Evolutionary conservation across 1,140 invertebrate genomes (phyloP), one percentile per base, ranked within the genome.

Genomic region (Psix sp.): DNA sequence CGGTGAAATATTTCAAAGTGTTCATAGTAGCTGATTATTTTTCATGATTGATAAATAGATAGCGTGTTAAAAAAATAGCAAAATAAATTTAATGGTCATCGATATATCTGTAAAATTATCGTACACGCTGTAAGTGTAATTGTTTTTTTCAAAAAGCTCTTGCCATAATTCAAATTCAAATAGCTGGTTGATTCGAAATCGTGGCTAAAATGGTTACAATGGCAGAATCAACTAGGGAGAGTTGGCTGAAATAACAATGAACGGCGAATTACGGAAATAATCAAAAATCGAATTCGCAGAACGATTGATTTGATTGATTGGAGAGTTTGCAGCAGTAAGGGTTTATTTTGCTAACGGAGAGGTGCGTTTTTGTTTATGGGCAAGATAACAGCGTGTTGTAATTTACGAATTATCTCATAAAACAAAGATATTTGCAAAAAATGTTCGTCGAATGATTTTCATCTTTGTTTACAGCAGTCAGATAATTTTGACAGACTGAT

Each of bases 221-320:
- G 40, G 45, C 39, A 31, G 31, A 45, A 18, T 13, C 9, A 36
- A 13, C 31, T 3, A n/a, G 39, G 35, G 26, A 35, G 16, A 35
- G 51, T 33, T 16, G 11, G 10, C 40, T 57, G 43, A 48, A 60
- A 60, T 59, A 59, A 59, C 42, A 59, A 46, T 35, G 42, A 59
- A 46, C 54, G 9, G 0, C 16, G 40, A 59, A 46, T 46, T 59
- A 59, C 42, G 54, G 49, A 31, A 49, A 42, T 42, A 60, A 49
- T n/a, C 56, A 49, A 60, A 60, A 49, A 60, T 48, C 49, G 20
- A 24, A 48, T 48, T 60, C 24, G 35, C 3, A 15, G 26, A 49
- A 46, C 56, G 45, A 48, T 60, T 49, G 20, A 49, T 60, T 60
- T 60, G 56, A 60, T 60, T 60, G 49, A 48, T 40, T 49, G 35